A percentile compares a stretch with the other conserved stretches of the same genome.
Evolutionary conservation across 1,140 invertebrate genomes (phyloP).

Genomic region (Neelides sp.): DNA sequence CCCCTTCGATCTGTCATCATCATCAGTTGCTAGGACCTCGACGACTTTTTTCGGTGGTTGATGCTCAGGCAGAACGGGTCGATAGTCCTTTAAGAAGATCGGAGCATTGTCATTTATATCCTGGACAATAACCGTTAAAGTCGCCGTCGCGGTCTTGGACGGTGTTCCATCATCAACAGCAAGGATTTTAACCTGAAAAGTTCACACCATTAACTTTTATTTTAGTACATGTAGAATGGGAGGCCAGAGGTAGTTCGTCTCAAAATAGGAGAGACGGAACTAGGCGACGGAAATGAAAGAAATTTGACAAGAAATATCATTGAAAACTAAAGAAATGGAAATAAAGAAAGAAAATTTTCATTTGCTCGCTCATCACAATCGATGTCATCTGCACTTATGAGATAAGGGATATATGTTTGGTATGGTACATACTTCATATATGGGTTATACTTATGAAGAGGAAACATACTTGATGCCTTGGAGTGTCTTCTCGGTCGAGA

Average conservation of each 20-base stretch:
- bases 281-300: too few species aligned
- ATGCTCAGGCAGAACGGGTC: constrained; percentile 82
- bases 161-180: constrained; percentile 88
- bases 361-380: neutral
- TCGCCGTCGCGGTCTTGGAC: constrained; percentile 87
- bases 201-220: neutral
- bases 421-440: neutral
- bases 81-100: constrained; percentile 78
- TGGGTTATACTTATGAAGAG: too few species aligned
- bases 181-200: constrained; percentile 66
- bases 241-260: too few species aligned
- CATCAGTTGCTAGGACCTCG: constrained; percentile 86
- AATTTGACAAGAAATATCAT: too few species aligned
- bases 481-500: constrained; percentile 77
- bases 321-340: too few species aligned
- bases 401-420: neutral
- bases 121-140: constrained; percentile 82
- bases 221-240: neutral
- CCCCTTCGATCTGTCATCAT: constrained; percentile 82
- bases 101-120: constrained; percentile 95
- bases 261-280: too few species aligned
- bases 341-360: too few species aligned
- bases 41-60: constrained; percentile 75
- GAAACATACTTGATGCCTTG: constrained; percentile 60
- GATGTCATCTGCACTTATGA: neutral